Evolutionary conservation across 2,888 invertebrate genomes (phyloP).

Genomic region (Archips xylosteana): DNA sequence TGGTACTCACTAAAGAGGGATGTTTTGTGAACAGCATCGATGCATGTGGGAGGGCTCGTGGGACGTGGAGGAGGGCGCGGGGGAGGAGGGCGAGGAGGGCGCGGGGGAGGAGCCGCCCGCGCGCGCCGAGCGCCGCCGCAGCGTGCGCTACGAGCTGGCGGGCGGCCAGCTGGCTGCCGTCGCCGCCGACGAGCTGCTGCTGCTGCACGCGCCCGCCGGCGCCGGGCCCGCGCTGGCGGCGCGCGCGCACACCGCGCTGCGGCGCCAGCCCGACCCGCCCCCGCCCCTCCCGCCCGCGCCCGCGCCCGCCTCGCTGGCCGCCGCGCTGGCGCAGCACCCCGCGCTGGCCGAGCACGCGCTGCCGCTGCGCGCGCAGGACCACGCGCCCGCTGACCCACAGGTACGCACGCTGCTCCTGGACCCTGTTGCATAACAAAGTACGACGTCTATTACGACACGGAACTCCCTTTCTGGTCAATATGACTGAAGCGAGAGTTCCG

Average conservation of each 20-base stretch:
- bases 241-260: slow-evolving; percentile 24
- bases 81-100: not conserved
- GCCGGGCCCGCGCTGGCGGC: slow-evolving; percentile 10
- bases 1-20: too few relatives aligned
- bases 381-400: not conserved
- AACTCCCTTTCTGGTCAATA: too few relatives aligned
- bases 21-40: not conserved
- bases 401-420: too few relatives aligned
- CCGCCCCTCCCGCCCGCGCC: slow-evolving; percentile 9
- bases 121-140: slow-evolving; percentile 24
- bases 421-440: too few relatives aligned
- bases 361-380: slow-evolving; percentile 10
- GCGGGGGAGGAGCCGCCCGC: slow-evolving; percentile 1
- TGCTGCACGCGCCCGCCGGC: slow-evolving; percentile 19
- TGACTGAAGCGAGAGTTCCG: too few relatives aligned
- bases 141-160: slow-evolving; percentile 9
- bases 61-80: slow-evolving; percentile 9
- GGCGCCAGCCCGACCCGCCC: slow-evolving; percentile 10
- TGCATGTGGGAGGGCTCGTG: slow-evolving; percentile 10
- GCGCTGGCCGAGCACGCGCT: slow-evolving; percentile 7
- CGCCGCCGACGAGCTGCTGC: slow-evolving; percentile 25
- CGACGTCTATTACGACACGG: too few relatives aligned
- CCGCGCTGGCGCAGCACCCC: slow-evolving; percentile 3
- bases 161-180: not conserved
- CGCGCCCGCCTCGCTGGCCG: slow-evolving; percentile 8